Base-by-base conservation (phyloP, 2,113 vertebrate species). In the Istiophorus platypterus region DNA sequence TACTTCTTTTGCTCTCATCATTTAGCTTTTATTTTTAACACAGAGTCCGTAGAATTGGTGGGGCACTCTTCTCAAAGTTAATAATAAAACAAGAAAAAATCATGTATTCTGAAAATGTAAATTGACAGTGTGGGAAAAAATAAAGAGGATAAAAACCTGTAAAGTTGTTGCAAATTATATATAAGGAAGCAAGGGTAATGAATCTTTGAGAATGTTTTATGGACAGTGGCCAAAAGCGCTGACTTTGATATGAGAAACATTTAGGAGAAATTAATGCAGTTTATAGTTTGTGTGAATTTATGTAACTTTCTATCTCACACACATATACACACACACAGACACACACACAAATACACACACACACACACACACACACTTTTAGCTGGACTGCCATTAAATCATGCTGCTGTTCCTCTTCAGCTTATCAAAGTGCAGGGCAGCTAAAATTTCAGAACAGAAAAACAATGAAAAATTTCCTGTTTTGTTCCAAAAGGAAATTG, bases 401-500 rank as follows among this genome's bases (percentile, higher is more conserved):
- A 49, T 49, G 45, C 45, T 49, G 45, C 45, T 49, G 45, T 45
- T 13, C 3, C 42, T 26, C 51, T 24, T 17, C 54, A 47, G 70
- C 22, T 52, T 52, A 52, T 52, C 20, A n/a, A 7, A n/a, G 49
- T 52, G 18, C 49, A 52, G 49, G 22, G 49, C 11, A 13, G n/a
- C n/a, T 11, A n/a, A 2, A 0, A 9, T 9, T 39, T 7, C 9
- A 5, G 18, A 31, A 59, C 56, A 72, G 6, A 5, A 27, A 29
- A 64, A 54, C 73, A 77, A 73, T 47, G 42, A 4, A 24, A 49
- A 22, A 59, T 20, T 77, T 68, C 64, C 75, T 68, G 75, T 61
- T 78, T 34, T 29, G 14, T 39, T 27, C 41, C 7, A 22, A 17
- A n/a, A 58, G 62, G 52, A 77, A 68, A 10, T 18, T 34, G 27